Evolutionary conservation across 2,888 invertebrate species (phyloP).

Genomic region (Eupithecia vulgata): DNA sequence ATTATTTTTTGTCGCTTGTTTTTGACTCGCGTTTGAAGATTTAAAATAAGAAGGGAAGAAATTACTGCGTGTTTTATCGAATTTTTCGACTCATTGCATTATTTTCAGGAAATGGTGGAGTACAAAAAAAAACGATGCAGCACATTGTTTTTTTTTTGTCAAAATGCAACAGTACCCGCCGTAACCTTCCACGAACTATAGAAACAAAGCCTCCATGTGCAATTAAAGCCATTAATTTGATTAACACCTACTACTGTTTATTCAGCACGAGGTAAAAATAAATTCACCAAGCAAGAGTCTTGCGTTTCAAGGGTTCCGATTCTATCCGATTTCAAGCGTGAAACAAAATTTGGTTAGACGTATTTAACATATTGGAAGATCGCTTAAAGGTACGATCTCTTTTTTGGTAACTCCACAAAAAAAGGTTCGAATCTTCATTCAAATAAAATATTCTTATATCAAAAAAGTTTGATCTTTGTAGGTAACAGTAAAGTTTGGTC

Average conservation of each 20-base stretch:
- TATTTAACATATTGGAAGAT: neutral
- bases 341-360: neutral
- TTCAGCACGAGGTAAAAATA: constrained; percentile 50
- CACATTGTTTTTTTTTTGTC: neutral
- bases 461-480: neutral
- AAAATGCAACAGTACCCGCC: neutral
- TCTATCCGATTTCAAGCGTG: neutral
- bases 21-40: neutral
- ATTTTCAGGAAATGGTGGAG: neutral
- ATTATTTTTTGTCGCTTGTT: constrained; percentile 37
- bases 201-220: constrained; percentile 37
- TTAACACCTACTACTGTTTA: constrained; percentile 67
- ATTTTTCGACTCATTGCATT: neutral
- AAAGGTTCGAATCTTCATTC: neutral
- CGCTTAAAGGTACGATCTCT: neutral
- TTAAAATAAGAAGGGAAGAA: neutral
- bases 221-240: constrained; percentile 71
- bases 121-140: neutral
- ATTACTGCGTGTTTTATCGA: neutral
- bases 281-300: constrained; percentile 2
- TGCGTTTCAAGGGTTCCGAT: constrained; percentile 1
- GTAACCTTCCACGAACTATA: constrained; percentile 45
- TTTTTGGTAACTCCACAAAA: neutral
- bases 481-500: neutral
- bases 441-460: neutral